These are phyloP conservation scores for Drosophila quadrilineata DNA, from an alignment of 1,140 invertebrate species.

Conservation along the genomic window DNA sequence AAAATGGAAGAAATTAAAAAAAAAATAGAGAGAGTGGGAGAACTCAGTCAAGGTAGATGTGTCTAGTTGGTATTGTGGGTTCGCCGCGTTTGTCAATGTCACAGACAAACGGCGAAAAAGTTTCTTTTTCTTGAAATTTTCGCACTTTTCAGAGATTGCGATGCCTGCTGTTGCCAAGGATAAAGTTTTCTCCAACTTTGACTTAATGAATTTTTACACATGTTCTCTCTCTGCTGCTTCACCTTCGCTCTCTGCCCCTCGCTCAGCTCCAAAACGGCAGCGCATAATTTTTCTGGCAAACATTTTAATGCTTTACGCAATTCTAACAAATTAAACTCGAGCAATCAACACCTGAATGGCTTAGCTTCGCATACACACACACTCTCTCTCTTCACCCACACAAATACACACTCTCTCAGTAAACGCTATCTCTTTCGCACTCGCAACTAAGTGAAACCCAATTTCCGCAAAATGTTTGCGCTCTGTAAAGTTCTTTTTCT, in stretches of 20 bases:
- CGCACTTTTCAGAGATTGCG: conserved; percentile 68
- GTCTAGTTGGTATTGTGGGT: no score
- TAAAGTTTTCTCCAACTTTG: conserved; percentile 53
- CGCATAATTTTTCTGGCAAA: conserved; percentile 72
- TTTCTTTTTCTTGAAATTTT: conserved; percentile 79
- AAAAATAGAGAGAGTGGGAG: neutral
- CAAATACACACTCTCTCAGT: neutral
- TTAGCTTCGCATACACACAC: conserved; percentile 8
- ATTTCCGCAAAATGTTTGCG: conserved; percentile 73
- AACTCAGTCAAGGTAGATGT: no score
- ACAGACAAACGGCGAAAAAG: conserved; percentile 42
- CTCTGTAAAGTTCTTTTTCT: conserved; percentile 27
- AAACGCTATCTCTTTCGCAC: neutral
- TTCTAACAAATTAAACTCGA: conserved; percentile 77
- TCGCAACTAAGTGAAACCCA: conserved; percentile 49
- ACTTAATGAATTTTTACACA: conserved; percentile 60
- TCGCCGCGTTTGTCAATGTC: conserved; percentile 70
- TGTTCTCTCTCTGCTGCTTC: conserved; percentile 2
- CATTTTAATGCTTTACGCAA: conserved; percentile 78
- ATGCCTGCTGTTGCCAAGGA: conserved; percentile 52
- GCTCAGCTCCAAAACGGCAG: neutral
- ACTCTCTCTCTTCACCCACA: neutral
- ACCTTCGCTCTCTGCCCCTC: neutral
- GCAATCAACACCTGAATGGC: conserved; percentile 69
- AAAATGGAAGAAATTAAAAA: no score